Evolutionary conservation across 2,797 vertebrate genomes (phyloP), one percentile per base, ranked within the genome.

Genomic region (Saxicola maurus): DNA sequence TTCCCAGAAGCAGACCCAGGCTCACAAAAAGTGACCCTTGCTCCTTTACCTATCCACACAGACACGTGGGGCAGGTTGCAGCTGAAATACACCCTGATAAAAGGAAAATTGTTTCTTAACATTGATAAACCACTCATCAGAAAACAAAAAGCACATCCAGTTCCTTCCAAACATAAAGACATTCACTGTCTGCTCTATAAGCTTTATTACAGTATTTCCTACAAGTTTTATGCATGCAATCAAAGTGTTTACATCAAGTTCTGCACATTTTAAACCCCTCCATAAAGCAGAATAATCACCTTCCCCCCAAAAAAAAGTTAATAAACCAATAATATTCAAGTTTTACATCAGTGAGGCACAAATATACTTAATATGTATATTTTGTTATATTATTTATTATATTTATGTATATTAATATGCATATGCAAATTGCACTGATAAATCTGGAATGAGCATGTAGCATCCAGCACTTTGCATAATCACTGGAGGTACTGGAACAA

Each of bases 241-340:
- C 85, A 96, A 94, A 93, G 51, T 7, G 3, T 31, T 27, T 45
- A 25, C 53, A 82, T 79, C 51, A 56, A 79, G 55, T 88, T 90
- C 84, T 90, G 86, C 78, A 82, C 52, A 61, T 91, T 93, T 95
- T 75, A 86, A 94, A 92, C 78, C 90, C 53, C 69, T 84, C 60
- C 86, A 94, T 82, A 87, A 95, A 95, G 40, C 60, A 93, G 76
- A 89, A 25, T 73, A 93, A 73, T 61, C 60, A 81, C 82, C 49
- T 40, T 75, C 59, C 65, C 78, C 85, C 48, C 60, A 30, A 35
- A 61, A 79, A 55, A 67, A 89, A 89, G 35, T 55, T 89, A 92
- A 88, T 82, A 93, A 94, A 94, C 66, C 56, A 84, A 77, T 84
- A 93, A 89, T 86, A 92, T 60, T 74, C 60, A 82, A 71, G 42